A percentile compares a stretch with the other conserved stretches of the same genome.
Conservation (phyloP, 2,797 vertebrate species). For the Eulemur rubriventer region DNA sequence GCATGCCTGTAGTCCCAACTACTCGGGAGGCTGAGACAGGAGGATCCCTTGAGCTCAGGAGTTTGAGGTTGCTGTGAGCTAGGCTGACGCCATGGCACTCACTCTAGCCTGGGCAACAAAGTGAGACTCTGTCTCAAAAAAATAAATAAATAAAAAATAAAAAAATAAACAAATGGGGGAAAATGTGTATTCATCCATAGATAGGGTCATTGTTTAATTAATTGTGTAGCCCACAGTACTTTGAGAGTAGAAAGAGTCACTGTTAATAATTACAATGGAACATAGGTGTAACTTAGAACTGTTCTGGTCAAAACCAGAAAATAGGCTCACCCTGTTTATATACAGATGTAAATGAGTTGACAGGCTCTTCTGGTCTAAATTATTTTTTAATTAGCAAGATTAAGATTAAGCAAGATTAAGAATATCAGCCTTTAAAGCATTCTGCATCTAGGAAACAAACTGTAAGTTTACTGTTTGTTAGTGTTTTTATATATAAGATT, state of each 20-base stretch:
- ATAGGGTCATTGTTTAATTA: not conserved
- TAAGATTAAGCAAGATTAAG: constrained; percentile 27
- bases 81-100: no score
- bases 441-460: not conserved
- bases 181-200: not conserved
- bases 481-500: constrained; percentile 46
- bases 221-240: not conserved
- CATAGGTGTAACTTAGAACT: not conserved
- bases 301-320: not conserved
- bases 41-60: no score
- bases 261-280: not conserved
- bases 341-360: not conserved
- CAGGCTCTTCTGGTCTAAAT: not conserved
- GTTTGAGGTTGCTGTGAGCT: no score
- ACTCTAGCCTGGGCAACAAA: no score
- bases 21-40: no score
- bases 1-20: no score
- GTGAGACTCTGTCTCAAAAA: no score
- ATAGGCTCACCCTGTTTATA: not conserved
- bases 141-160: no score
- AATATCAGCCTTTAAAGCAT: not conserved
- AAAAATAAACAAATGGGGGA: no score
- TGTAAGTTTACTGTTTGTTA: not conserved
- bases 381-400: constrained; percentile 29
- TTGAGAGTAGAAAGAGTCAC: not conserved